phyloP scores from a whole-genome alignment of 2,888 invertebrate genomes.

The Drosophila antonietae region DNA sequence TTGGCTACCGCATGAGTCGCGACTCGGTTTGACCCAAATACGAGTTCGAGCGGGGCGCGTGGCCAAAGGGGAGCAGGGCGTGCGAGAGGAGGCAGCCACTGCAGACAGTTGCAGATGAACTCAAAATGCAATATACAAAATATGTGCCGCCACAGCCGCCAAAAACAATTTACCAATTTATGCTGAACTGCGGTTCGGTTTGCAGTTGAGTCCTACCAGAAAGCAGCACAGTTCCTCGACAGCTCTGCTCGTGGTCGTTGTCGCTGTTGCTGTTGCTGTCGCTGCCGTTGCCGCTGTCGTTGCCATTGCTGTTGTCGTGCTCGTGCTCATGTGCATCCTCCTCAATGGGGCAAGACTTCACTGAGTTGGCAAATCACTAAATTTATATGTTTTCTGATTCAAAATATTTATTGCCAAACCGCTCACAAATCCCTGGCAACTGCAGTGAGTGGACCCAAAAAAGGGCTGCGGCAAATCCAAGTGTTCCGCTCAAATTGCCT shows the following conservation, averaged over 20 bases:
- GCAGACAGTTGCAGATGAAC: constrained; percentile 60
- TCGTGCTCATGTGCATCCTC: constrained; percentile 30
- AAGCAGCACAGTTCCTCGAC: constrained; percentile 20
- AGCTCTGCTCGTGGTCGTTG: constrained; percentile 4
- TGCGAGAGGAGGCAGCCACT: constrained; percentile 8
- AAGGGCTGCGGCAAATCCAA: constrained; percentile 62
- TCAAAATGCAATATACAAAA: constrained; percentile 77
- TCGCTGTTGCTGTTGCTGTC: not conserved
- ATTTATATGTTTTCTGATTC: constrained; percentile 83
- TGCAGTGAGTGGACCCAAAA: constrained; percentile 56
- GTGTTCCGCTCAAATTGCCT: constrained; percentile 75
- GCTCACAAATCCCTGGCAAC: constrained; percentile 47
- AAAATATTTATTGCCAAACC: constrained; percentile 82
- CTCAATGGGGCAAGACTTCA: constrained; percentile 24
- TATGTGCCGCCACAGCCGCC: constrained; percentile 73
- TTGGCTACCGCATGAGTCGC: constrained; percentile 75
- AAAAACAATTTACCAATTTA: constrained; percentile 82
- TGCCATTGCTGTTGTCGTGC: not conserved
- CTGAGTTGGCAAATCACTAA: constrained; percentile 82
- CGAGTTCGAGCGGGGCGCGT: constrained; percentile 11
- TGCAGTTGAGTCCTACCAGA: constrained; percentile 29
- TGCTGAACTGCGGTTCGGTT: constrained; percentile 65
- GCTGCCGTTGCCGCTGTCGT: not conserved
- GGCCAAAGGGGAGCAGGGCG: not conserved
- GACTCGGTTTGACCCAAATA: constrained; percentile 69